These are phyloP conservation scores for Monochamus saltuarius DNA, from an alignment of 1,140 invertebrate genomes.

Conservation along the genomic window DNA sequence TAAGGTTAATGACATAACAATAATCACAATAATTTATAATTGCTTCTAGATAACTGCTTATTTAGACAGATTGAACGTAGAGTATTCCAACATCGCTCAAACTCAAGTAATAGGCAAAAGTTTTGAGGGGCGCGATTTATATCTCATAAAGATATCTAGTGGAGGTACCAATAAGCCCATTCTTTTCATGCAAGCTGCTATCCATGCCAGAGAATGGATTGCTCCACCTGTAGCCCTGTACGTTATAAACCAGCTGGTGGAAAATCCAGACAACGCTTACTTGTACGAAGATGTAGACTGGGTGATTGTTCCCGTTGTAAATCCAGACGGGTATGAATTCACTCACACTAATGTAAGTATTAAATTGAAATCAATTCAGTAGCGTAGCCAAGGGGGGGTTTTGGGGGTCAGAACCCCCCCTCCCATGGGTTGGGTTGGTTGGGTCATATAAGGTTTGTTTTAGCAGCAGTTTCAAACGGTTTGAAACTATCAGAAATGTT, in stretches of 20 bases:
- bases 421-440: too few relatives aligned
- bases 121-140: conserved; percentile 57
- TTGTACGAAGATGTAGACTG: conserved; percentile 59
- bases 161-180: conserved; percentile 54
- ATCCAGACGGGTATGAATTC: conserved; percentile 68
- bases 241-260: conserved; percentile 60
- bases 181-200: conserved; percentile 67
- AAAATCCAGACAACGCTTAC: conserved; percentile 49
- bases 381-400: too few relatives aligned
- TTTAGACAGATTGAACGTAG: conserved; percentile 48
- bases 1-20: too few relatives aligned
- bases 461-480: too few relatives aligned
- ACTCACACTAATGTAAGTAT: neutral
- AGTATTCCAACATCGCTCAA: conserved; percentile 52
- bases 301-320: conserved; percentile 70
- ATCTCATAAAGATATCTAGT: conserved; percentile 25
- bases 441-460: too few relatives aligned
- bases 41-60: conserved; percentile 53
- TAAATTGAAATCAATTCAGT: too few relatives aligned
- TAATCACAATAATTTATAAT: too few relatives aligned
- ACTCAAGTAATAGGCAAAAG: conserved; percentile 58
- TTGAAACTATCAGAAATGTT: too few relatives aligned
- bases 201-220: conserved; percentile 72
- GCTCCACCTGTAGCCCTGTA: conserved; percentile 65
- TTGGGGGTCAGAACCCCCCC: too few relatives aligned